phyloP scores from a whole-genome alignment of 2,113 vertebrate species.

The Okapia johnstoni region DNA sequence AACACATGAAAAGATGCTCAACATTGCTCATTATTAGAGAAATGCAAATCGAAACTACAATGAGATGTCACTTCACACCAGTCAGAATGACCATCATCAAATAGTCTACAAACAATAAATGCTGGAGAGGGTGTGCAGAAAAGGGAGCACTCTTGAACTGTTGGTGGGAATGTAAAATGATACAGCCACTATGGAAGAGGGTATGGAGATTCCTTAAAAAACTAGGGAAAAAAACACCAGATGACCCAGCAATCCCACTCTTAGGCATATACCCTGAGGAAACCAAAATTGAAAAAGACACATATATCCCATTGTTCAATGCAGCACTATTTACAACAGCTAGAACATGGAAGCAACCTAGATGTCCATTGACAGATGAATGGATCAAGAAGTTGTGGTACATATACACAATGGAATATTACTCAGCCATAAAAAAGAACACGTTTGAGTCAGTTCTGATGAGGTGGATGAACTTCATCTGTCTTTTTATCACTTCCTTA shows the following conservation, averaged over 20 bases:
- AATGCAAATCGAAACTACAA: not conserved
- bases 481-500: rapidly evolving
- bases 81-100: not conserved
- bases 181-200: not conserved
- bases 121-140: not conserved
- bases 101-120: not conserved
- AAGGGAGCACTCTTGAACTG: not conserved
- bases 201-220: not conserved
- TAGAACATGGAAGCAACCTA: not conserved
- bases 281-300: not conserved
- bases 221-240: not conserved
- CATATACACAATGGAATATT: not conserved
- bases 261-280: not conserved
- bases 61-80: not conserved
- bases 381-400: not conserved
- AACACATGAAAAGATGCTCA: not conserved
- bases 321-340: not conserved
- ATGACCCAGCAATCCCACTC: not conserved
- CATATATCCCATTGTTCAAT: not conserved
- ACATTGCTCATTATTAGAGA: not conserved
- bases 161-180: not conserved
- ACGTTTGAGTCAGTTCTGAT: not conserved
- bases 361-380: not conserved
- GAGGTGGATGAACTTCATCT: not conserved
- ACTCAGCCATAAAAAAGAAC: not conserved